Conservation (phyloP, 35 echinoderm and acorn worm species). For the Apostichopus californicus region DNA sequence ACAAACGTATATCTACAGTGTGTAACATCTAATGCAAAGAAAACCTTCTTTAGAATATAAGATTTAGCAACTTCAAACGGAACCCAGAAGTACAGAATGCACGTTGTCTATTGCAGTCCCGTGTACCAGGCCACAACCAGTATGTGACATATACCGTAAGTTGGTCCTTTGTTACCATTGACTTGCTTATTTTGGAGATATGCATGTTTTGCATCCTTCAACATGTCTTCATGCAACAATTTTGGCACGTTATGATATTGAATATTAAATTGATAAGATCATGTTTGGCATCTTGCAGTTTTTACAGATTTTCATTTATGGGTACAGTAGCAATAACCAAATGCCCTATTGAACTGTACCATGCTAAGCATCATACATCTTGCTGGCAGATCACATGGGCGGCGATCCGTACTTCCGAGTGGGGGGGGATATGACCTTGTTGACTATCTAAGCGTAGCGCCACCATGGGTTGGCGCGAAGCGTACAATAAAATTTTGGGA, state of each 20-base stretch:
- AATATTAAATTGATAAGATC: conserved; percentile 14
- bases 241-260: conserved; percentile 4
- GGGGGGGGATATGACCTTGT: no score
- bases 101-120: conserved; percentile 52
- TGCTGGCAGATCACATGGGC: conserved; percentile 46
- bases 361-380: conserved; percentile 22
- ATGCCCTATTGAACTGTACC: conserved; percentile 41
- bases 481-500: no score
- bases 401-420: no score
- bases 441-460: no score
- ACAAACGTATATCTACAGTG: no score
- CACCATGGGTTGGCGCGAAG: no score
- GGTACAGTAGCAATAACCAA: conserved; percentile 31
- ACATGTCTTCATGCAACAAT: not conserved
- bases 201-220: not conserved
- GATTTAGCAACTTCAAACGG: not conserved
- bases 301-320: not conserved
- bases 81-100: conserved; percentile 22
- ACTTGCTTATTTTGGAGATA: not conserved
- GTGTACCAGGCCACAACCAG: not conserved
- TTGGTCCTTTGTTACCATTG: conserved; percentile 24
- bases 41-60: not conserved
- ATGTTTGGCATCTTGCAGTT: not conserved
- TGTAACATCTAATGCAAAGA: no score
- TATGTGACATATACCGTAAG: not conserved